Evolutionary conservation across 2,797 vertebrate genomes (phyloP).

Genomic region (Pseudopleuronectes americanus): DNA sequence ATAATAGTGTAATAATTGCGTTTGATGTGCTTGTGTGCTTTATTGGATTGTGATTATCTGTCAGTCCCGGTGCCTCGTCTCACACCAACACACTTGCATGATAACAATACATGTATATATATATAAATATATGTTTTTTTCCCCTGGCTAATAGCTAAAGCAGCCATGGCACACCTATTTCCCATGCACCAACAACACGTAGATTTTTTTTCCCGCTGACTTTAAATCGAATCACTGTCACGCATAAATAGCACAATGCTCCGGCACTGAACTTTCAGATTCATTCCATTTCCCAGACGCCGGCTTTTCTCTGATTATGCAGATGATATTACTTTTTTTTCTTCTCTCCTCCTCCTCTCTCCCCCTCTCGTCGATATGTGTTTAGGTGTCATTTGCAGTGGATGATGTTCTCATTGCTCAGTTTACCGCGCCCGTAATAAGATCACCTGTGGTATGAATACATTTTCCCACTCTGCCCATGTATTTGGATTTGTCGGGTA

Average conservation of each 20-base stretch:
- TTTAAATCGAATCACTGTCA: slow-evolving; percentile 65
- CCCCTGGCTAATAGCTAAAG: slow-evolving; percentile 58
- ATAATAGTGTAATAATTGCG: slow-evolving; percentile 14
- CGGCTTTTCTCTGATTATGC: slow-evolving; percentile 71
- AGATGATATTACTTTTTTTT: slow-evolving; percentile 76
- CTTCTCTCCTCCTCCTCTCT: not conserved
- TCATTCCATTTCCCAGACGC: slow-evolving; percentile 69
- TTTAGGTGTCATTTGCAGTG: slow-evolving; percentile 75
- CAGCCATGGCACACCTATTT: slow-evolving; percentile 35
- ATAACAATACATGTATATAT: slow-evolving; percentile 11
- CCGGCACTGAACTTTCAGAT: slow-evolving; percentile 70
- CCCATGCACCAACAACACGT: slow-evolving; percentile 55
- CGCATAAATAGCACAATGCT: slow-evolving; percentile 62
- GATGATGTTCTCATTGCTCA: slow-evolving; percentile 81
- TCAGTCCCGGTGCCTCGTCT: slow-evolving; percentile 11
- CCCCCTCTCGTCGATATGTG: slow-evolving; percentile 69
- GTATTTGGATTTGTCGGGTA: slow-evolving; percentile 85
- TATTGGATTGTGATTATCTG: slow-evolving; percentile 13
- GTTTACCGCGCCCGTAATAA: slow-evolving; percentile 81
- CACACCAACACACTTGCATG: slow-evolving; percentile 18
- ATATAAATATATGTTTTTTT: not conserved
- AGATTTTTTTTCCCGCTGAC: slow-evolving; percentile 47
- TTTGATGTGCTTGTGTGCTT: slow-evolving; percentile 14
- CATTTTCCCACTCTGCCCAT: slow-evolving; percentile 78
- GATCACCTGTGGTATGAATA: slow-evolving; percentile 84